These are phyloP conservation scores for Caenorhabditis zanzibari DNA, from an alignment of 2,888 invertebrate species.

Conservation along the genomic window DNA sequence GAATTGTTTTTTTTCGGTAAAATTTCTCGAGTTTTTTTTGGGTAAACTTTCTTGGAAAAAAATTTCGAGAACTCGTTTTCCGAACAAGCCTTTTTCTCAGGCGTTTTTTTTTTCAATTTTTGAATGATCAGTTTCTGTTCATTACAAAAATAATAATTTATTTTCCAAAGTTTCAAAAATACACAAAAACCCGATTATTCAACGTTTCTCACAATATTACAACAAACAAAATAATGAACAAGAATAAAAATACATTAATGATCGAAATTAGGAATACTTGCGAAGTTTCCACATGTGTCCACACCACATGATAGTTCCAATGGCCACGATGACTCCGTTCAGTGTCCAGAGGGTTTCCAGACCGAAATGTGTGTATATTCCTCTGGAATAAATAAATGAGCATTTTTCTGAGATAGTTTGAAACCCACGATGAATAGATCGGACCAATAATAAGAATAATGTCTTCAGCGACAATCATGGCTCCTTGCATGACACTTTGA, in stretches of 20 bases:
- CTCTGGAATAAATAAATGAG: too few relatives aligned
- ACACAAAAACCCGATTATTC: constrained; percentile 23
- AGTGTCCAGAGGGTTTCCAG: constrained; percentile 63
- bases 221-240: constrained; percentile 19
- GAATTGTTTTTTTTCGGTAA: too few relatives aligned
- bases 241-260: constrained; percentile 2
- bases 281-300: constrained; percentile 45
- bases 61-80: too few relatives aligned
- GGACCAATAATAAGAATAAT: constrained; percentile 61
- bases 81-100: too few relatives aligned
- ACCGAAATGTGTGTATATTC: constrained; percentile 62
- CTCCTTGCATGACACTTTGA: constrained; percentile 69
- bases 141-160: too few relatives aligned
- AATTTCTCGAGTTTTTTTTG: too few relatives aligned
- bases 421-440: constrained; percentile 61
- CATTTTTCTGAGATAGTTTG: too few relatives aligned
- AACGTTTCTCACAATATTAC: constrained; percentile 10
- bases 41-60: too few relatives aligned
- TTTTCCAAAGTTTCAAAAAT: constrained; percentile 1
- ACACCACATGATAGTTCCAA: constrained; percentile 65
- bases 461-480: constrained; percentile 65
- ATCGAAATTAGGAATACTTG: constrained; percentile 51
- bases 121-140: too few relatives aligned
- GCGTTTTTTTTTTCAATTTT: too few relatives aligned
- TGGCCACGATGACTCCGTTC: constrained; percentile 63